phyloP scores from a whole-genome alignment of 2,888 invertebrate genomes.

The Agriopis marginaria region DNA sequence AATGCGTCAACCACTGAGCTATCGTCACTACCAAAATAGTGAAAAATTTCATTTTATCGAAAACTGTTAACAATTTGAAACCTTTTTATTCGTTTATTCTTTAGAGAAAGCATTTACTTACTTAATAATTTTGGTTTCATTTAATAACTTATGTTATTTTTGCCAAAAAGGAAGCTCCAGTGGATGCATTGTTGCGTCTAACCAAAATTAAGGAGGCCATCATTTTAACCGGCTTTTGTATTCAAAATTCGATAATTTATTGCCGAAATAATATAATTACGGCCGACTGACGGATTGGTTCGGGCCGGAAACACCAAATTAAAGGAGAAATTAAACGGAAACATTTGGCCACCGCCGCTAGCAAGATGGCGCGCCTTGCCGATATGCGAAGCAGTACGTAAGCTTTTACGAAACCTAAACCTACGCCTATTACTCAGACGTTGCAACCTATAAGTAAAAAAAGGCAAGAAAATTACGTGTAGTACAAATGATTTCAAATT shows the following conservation, averaged over 20 bases:
- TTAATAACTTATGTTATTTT: slow-evolving; percentile 5
- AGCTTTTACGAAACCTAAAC: slow-evolving; percentile 5
- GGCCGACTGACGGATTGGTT: slow-evolving; percentile 83
- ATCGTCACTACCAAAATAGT: too few species aligned
- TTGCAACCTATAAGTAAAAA: too few species aligned
- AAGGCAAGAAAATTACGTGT: too few species aligned
- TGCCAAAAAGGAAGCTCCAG: slow-evolving; percentile 36
- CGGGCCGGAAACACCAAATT: slow-evolving; percentile 84
- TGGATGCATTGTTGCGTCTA: slow-evolving; percentile 66
- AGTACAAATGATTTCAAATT: too few species aligned
- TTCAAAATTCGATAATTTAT: slow-evolving; percentile 86
- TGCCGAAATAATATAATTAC: slow-evolving; percentile 86
- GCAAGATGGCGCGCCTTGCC: slow-evolving; percentile 79
- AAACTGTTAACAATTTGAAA: too few species aligned
- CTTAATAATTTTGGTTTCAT: slow-evolving; percentile 6
- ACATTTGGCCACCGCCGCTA: slow-evolving; percentile 85
- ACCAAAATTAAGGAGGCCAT: slow-evolving; percentile 76
- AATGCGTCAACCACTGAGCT: too few species aligned
- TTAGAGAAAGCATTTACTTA: slow-evolving; percentile 1
- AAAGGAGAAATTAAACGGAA: slow-evolving; percentile 86
- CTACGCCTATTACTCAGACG: too few species aligned
- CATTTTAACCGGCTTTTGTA: slow-evolving; percentile 79
- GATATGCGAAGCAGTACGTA: slow-evolving; percentile 27
- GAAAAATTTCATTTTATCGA: too few species aligned
- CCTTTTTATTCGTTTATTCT: not conserved